Evolutionary conservation across 2,113 vertebrate genomes (phyloP).

Genomic region (Rissa tridactyla): DNA sequence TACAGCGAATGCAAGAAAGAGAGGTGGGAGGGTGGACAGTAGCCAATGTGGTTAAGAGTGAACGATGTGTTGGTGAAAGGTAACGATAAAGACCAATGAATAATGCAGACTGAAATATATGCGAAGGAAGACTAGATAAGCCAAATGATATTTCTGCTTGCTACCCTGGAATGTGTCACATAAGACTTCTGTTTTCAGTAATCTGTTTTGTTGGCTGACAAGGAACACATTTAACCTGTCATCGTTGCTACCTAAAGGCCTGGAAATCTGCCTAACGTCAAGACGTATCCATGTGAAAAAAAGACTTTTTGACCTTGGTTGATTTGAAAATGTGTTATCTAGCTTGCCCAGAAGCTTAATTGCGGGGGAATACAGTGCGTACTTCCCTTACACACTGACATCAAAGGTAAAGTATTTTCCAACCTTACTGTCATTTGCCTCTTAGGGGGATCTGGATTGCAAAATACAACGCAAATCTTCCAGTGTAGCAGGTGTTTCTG

Average conservation of each 20-base stretch:
- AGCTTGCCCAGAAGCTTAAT: slow-evolving; percentile 16
- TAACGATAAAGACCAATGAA: slow-evolving; percentile 1
- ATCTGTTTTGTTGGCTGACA: slow-evolving; percentile 32
- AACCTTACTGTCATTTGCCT: not conserved
- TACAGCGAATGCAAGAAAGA: not conserved
- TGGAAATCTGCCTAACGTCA: slow-evolving; percentile 20
- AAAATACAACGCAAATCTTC: slow-evolving; percentile 14
- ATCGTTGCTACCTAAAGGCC: not conserved
- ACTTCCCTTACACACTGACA: not conserved
- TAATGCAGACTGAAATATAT: not conserved
- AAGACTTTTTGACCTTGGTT: slow-evolving; percentile 17
- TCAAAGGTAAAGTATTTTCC: slow-evolving; percentile 15
- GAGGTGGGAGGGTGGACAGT: not conserved
- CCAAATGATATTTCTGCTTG: not conserved
- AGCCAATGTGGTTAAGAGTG: not conserved
- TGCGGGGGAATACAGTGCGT: not conserved
- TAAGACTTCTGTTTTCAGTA: slow-evolving; percentile 20
- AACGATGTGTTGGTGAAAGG: not conserved
- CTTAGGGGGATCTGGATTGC: not conserved
- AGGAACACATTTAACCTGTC: slow-evolving; percentile 28
- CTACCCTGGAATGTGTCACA: slow-evolving; percentile 14
- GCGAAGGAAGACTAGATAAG: not conserved
- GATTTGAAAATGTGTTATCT: slow-evolving; percentile 42
- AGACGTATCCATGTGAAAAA: not conserved
- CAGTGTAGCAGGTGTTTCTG: not conserved